Evolutionary conservation across 1,140 invertebrate genomes (phyloP).

Genomic region (Rhyzopertha dominica): DNA sequence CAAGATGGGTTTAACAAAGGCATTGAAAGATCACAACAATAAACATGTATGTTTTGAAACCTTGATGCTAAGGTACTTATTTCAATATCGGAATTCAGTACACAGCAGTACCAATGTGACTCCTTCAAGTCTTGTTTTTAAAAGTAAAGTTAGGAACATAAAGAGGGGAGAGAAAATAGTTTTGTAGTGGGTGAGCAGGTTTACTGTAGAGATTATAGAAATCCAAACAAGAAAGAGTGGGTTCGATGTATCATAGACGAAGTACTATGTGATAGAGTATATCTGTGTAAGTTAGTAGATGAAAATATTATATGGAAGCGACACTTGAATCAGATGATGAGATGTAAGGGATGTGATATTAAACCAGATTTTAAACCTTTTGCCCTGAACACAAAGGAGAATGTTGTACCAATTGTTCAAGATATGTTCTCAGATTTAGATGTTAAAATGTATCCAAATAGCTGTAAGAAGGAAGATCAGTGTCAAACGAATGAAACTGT

Average conservation of each 20-base stretch:
- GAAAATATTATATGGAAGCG: conserved; percentile 12
- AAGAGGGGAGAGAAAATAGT: conserved; percentile 16
- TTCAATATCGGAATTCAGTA: conserved; percentile 20
- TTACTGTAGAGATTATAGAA: conserved; percentile 24
- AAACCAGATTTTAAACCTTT: no score
- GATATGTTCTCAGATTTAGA: no score
- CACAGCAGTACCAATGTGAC: conserved; percentile 23
- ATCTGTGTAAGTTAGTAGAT: conserved; percentile 16
- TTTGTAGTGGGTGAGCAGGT: conserved; percentile 25
- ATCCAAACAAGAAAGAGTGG: conserved; percentile 25
- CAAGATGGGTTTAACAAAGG: conserved; percentile 35
- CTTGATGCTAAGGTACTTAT: conserved; percentile 24
- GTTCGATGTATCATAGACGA: conserved; percentile 14
- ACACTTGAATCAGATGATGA: conserved; percentile 8
- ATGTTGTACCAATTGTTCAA: no score
- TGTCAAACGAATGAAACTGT: no score
- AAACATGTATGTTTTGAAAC: conserved; percentile 9
- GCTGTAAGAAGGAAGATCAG: no score
- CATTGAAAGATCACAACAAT: conserved; percentile 14
- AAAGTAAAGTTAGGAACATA: conserved; percentile 19
- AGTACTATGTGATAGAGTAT: conserved; percentile 16
- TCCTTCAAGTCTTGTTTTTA: conserved; percentile 10
- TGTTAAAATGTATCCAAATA: no score
- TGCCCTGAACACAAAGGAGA: no score
- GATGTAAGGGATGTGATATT: background rate